Evolutionary conservation across 2,113 vertebrate species (phyloP).

Genomic region (Petromus typicus): DNA sequence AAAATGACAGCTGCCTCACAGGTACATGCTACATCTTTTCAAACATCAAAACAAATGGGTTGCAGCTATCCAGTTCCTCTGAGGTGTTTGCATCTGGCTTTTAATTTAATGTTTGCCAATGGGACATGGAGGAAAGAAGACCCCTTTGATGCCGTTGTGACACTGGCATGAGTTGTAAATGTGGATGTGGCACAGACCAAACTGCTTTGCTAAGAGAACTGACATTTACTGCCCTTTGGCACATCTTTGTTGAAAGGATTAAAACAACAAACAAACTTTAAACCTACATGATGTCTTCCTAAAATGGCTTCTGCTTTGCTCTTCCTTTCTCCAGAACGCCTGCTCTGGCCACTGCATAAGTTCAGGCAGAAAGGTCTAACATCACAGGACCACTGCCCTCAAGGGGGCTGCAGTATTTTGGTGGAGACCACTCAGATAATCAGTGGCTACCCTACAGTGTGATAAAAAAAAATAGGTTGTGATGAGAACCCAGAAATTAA

Average conservation of each 20-base stretch:
- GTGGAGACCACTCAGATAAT: neutral
- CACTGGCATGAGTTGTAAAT: neutral
- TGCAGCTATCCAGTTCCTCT: neutral
- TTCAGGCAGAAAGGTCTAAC: neutral
- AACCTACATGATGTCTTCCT: neutral
- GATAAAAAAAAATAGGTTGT: neutral
- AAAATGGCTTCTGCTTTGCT: neutral
- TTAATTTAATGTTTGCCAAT: constrained; percentile 27
- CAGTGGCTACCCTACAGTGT: neutral
- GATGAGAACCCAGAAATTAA: neutral
- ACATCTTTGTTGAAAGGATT: neutral
- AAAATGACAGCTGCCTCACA: neutral
- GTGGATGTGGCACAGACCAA: neutral
- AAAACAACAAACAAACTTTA: neutral
- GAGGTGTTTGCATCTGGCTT: neutral
- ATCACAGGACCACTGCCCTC: fast-evolving
- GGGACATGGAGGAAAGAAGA: neutral
- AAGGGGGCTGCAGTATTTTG: neutral
- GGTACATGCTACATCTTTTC: neutral
- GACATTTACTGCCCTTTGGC: no score
- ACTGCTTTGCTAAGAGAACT: neutral
- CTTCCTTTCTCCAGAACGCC: neutral
- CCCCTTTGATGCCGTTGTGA: neutral
- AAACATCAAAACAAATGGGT: constrained; percentile 28
- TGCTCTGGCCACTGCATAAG: neutral